Base-by-base conservation (phyloP, 2,797 vertebrate genomes). In the Tokudaia tokunoshimensis region DNA sequence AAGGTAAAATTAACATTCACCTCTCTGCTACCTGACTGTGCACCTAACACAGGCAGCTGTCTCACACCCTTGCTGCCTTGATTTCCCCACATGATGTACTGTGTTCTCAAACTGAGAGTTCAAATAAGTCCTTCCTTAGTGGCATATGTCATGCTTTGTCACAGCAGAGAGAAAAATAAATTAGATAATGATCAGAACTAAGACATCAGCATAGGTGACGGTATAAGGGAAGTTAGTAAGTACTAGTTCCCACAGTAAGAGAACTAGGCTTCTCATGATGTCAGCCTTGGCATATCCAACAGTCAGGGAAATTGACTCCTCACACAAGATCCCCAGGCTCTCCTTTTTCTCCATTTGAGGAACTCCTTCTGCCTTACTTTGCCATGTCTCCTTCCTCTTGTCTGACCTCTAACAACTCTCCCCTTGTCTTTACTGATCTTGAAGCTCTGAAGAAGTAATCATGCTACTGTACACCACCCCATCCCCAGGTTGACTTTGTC, bases 351-450 rank as follows among this genome's bases (percentile, higher is more conserved):
- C 24, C 76, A 0, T 47, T 22, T 34, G 0, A 76, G 37, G 41
- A 26, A 78, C 57, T 34, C 4, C 41, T 3, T 0, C 1, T 95
- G 52, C 44, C 14, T 92, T 61, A 74, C 41, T 0, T 59, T 85
- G 24, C 29, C 50, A 11, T 3, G 2, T 67, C 83, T 96, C 63
- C 29, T 89, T 17, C 19, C 29, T 65, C 37, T 80, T 26, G 31
- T 81, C 85, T 59, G 15, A 63, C 76, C 67, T 82, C 20, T 61
- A n/a, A 20, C 7, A 37, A 2, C 12, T 79, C 29, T 14, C 85
- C 75, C 61, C 14, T 91, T 86, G 47, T 65, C 44, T 89, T 97
- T 92, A 12, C 15, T 91, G 82, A 82, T 82, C 24, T 37, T 50
- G 14, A 87, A 10, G 37, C 17, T 89, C n/a, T 76, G 31, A 50